Evolutionary conservation across 2,888 invertebrate species (phyloP).

Genomic region (Rugalucina vietnamica): DNA sequence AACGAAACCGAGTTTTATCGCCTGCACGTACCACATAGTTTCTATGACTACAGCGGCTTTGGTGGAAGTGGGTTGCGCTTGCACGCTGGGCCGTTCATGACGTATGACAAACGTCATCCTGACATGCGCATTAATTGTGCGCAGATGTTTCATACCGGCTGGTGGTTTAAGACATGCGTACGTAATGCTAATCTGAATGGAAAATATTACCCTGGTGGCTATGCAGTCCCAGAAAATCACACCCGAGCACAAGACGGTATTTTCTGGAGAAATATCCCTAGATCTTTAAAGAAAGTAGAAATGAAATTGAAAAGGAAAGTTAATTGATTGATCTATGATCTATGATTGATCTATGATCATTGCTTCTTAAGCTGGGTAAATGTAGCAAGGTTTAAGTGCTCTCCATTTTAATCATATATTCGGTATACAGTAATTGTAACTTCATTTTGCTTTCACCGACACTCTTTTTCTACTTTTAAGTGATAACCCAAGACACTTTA

Average conservation of each 20-base stretch:
- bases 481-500: too few relatives aligned
- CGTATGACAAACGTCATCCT: slow-evolving; percentile 43
- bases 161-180: slow-evolving; percentile 65
- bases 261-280: slow-evolving; percentile 63
- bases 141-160: slow-evolving; percentile 56
- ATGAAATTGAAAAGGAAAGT: slow-evolving; percentile 38
- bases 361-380: too few relatives aligned
- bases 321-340: not conserved
- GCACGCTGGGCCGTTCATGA: slow-evolving; percentile 61
- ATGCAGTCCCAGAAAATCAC: slow-evolving; percentile 20
- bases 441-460: too few relatives aligned
- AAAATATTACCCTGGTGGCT: slow-evolving; percentile 55
- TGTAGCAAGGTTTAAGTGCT: too few relatives aligned
- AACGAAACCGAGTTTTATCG: slow-evolving; percentile 49
- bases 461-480: too few relatives aligned
- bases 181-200: slow-evolving; percentile 65
- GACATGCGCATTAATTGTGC: slow-evolving; percentile 59
- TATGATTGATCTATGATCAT: slow-evolving; percentile 24
- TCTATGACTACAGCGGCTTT: slow-evolving; percentile 58
- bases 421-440: too few relatives aligned
- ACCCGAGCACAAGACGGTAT: slow-evolving; percentile 51
- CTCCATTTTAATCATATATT: too few relatives aligned
- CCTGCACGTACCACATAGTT: slow-evolving; percentile 57
- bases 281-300: slow-evolving; percentile 51
- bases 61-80: slow-evolving; percentile 62